Base-by-base conservation (phyloP, 2,888 invertebrate genomes). In the Cremastinae sp. region DNA sequence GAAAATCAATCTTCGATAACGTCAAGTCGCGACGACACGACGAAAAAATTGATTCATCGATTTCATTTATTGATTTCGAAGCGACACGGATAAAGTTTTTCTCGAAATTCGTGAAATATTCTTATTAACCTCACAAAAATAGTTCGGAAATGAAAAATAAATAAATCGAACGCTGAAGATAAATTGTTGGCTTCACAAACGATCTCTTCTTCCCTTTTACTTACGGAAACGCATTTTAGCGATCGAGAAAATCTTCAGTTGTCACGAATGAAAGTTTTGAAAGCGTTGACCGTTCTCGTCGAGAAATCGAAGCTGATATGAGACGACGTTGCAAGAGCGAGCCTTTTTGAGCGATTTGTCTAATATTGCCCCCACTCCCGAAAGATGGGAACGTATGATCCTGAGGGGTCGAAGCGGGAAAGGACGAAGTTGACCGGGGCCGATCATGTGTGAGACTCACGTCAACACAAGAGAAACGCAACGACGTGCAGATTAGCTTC, bases 331-430 rank as follows among this genome's bases (percentile, higher is more conserved):
- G 51, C 72, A 64, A 47, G 51, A 68, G 72, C 75, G 68, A 53
- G 64, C 49, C 75, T 72, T 76, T 76, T 72, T 76, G 45, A 75
- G 37, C 58, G 39, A 58, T 69, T 69, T 69, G 62, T 69, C 51
- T 64, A 72, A 69, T 71, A 64, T 37, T 58, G 68, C 75, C 71
- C 72, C 64, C 53, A 41, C 64, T 39, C 51, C 28, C 28, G n/a
- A 39, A 12, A 35, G 14, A 12, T 14, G 10, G 41, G 22, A 49
- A 37, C 56, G 49, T 18, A 35, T 37, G 18, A 37, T n/a, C 45
- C 22, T 14, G 55, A 62, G 71, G 56, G 61, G 55, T 20, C 69
- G 41, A 68, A 1, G 20, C 14, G 43, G 66, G 65, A 59, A 64
- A 49, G 51, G 45, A 47, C 49, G 41, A 14, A 43, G 28, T 28